phyloP scores from a whole-genome alignment of 1,140 invertebrate species.

The Colletes latitarsis region DNA sequence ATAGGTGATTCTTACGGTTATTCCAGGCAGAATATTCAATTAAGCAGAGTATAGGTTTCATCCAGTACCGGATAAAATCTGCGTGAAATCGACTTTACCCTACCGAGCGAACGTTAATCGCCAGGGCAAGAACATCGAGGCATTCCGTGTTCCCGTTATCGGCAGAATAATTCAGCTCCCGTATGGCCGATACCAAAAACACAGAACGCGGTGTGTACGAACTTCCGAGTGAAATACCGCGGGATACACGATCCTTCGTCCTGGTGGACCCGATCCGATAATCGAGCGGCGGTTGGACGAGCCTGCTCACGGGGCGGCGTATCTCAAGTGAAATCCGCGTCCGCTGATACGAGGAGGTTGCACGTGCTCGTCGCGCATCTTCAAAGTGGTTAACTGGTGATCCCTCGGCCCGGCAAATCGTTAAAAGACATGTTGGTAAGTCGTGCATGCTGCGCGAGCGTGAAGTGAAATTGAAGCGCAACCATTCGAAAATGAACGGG shows the following conservation, averaged over 20 bases:
- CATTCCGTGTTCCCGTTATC: too few species aligned
- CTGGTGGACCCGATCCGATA: conserved; percentile 1
- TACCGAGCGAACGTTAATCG: too few species aligned
- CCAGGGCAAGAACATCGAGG: too few species aligned
- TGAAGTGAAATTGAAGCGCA: conserved; percentile 51
- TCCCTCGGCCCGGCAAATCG: conserved; percentile 39
- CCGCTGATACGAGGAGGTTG: neutral
- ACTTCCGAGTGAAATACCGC: neutral
- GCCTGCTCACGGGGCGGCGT: neutral
- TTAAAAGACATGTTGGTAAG: conserved; percentile 63
- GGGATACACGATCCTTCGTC: neutral
- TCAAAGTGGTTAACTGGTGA: conserved; percentile 36
- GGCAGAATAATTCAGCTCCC: too few species aligned
- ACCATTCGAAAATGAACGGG: conserved; percentile 52
- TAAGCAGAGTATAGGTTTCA: too few species aligned
- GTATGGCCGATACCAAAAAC: too few species aligned
- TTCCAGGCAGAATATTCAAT: too few species aligned
- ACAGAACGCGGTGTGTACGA: too few species aligned
- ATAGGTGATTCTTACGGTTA: too few species aligned
- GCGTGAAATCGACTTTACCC: too few species aligned
- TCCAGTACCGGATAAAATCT: too few species aligned
- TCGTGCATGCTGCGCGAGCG: conserved; percentile 50
- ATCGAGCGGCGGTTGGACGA: neutral
- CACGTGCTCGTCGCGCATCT: conserved; percentile 5
- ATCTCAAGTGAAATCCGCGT: neutral